A percentile compares a stretch with the other conserved stretches of the same genome.
These are phyloP conservation scores for Lepilemur septentrionalis DNA, from an alignment of 2,797 vertebrate genomes.

Conservation along the genomic window DNA sequence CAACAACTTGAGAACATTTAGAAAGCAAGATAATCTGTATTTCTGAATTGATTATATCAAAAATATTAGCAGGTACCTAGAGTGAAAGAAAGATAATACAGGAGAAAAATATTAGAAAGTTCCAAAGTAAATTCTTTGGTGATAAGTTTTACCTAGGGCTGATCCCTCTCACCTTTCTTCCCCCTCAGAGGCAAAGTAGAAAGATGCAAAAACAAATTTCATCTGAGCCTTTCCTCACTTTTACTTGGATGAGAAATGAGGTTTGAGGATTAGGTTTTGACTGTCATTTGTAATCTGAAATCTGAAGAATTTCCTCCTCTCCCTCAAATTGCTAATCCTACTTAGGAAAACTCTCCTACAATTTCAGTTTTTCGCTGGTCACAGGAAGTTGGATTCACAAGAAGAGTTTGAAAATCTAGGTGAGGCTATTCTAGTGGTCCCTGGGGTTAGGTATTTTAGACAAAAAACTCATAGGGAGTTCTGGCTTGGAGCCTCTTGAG, in stretches of 20 bases:
- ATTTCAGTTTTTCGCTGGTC: not conserved
- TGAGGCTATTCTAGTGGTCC: not conserved
- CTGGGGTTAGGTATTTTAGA: conserved; percentile 2
- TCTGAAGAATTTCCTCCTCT: not conserved
- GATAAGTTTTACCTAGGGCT: not conserved
- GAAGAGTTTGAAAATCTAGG: not conserved
- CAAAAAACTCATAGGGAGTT: not conserved
- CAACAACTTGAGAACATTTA: not conserved
- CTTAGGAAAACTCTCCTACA: not conserved
- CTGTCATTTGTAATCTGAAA: conserved; percentile 22
- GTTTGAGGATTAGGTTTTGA: conserved; percentile 16
- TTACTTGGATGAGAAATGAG: conserved; percentile 7
- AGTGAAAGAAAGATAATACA: not conserved
- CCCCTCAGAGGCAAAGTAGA: not conserved
- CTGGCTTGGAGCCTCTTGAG: not conserved
- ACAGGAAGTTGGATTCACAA: not conserved
- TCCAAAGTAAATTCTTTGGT: not conserved
- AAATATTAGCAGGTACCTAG: not conserved
- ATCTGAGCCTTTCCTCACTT: not conserved
- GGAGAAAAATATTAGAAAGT: not conserved
- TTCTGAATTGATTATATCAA: not conserved
- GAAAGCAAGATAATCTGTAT: conserved; percentile 7
- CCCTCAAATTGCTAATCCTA: conserved; percentile 14
- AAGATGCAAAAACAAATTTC: conserved; percentile 15
- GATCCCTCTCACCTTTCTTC: not conserved